Percentiles rank a stretch among this genome's conserved stretches.
Evolutionary conservation across 2,113 vertebrate species (phyloP).

Genomic region (Triplophysa siluroides): DNA sequence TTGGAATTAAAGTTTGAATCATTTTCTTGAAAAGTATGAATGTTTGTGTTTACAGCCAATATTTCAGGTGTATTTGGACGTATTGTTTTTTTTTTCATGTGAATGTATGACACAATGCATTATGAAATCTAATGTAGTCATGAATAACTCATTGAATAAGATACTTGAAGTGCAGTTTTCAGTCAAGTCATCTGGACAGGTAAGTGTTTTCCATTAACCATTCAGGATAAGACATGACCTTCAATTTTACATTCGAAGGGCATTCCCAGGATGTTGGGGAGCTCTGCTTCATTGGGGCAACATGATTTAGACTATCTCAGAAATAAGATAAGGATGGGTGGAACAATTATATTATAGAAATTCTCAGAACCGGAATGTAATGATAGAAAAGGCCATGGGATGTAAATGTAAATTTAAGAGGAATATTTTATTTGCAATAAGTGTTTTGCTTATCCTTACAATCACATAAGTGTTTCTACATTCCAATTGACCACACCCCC

Average conservation of each 20-base stretch:
- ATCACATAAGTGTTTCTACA: not conserved
- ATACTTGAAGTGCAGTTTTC: no score
- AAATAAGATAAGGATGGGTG: not conserved
- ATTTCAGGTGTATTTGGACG: no score
- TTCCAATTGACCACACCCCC: not conserved
- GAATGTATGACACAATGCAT: no score
- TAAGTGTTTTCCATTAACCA: no score
- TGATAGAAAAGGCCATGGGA: not conserved
- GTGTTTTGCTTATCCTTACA: not conserved
- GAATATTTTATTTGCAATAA: conserved; percentile 8
- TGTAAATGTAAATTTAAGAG: not conserved
- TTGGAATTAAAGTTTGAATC: not conserved
- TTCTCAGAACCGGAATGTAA: not conserved
- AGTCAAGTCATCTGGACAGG: no score
- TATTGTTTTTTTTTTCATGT: no score
- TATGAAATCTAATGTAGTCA: no score
- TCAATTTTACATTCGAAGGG: no score
- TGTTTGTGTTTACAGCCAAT: no score
- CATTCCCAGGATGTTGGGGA: no score
- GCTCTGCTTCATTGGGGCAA: not conserved
- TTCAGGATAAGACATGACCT: no score
- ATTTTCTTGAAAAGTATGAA: not conserved
- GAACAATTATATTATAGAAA: not conserved
- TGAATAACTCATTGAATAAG: no score
- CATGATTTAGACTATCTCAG: not conserved